Conservation (phyloP, 2,888 invertebrate genomes). For the Seladonia tumulorum region DNA sequence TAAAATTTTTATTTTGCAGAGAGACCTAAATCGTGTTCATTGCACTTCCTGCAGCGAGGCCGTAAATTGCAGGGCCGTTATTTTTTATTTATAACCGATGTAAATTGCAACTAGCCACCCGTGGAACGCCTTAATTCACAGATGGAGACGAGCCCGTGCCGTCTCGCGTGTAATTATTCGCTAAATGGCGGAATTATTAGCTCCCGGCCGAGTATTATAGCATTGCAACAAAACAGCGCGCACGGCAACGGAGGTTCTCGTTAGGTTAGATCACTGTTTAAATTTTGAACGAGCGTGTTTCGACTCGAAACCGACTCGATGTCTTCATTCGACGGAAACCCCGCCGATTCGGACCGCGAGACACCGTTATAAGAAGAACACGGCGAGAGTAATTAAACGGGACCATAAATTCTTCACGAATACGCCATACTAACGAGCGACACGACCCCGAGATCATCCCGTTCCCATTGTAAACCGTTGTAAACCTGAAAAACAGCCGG, state of each 20-base stretch:
- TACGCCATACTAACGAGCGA: constrained; percentile 41
- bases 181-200: constrained; percentile 47
- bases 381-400: constrained; percentile 42
- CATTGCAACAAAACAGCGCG: constrained; percentile 41
- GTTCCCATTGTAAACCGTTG: constrained; percentile 19
- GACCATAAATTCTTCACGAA: constrained; percentile 39
- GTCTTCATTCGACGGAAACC: constrained; percentile 32
- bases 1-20: no score
- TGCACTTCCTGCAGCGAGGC: not conserved
- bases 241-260: constrained; percentile 47
- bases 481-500: constrained; percentile 42
- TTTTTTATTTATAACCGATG: not conserved
- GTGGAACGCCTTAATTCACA: not conserved
- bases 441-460: not conserved
- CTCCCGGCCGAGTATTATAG: not conserved
- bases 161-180: constrained; percentile 27
- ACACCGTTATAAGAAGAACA: constrained; percentile 29
- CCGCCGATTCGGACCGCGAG: constrained; percentile 27
- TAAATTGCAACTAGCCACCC: not conserved
- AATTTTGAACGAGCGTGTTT: constrained; percentile 49
- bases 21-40: no score
- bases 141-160: not conserved
- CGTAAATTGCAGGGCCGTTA: not conserved
- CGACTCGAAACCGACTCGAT: constrained; percentile 33
- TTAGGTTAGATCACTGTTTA: constrained; percentile 23